Conservation (phyloP, 1,140 invertebrate species). For the Lineus longissimus region DNA sequence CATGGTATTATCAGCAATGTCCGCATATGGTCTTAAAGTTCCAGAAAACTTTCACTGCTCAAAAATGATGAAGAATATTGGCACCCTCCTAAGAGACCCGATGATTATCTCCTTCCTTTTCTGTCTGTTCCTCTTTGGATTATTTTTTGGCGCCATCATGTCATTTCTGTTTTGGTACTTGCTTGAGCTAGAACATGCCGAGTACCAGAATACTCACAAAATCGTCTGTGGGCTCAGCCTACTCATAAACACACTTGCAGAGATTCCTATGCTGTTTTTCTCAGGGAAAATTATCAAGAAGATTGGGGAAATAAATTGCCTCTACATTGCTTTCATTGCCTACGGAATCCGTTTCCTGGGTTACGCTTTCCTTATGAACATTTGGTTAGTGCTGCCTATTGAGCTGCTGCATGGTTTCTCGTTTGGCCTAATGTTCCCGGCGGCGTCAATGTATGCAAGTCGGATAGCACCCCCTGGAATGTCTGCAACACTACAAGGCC, state of each 20-base stretch:
- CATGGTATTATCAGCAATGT: conserved; percentile 20
- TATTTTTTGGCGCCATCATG: conserved; percentile 83
- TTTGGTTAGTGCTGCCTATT: conserved; percentile 70
- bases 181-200: conserved; percentile 64
- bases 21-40: conserved; percentile 25
- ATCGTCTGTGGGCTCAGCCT: conserved; percentile 77
- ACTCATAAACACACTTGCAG: conserved; percentile 75
- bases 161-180: conserved; percentile 84
- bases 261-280: conserved; percentile 75
- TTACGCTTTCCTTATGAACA: conserved; percentile 75
- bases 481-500: conserved; percentile 78
- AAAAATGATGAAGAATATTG: conserved; percentile 26
- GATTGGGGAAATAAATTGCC: conserved; percentile 75
- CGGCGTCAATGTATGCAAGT: conserved; percentile 84
- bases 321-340: conserved; percentile 74
- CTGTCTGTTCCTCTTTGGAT: conserved; percentile 76
- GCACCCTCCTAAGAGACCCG: conserved; percentile 1
- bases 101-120: conserved; percentile 56
- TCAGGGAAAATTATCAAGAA: conserved; percentile 75
- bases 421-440: conserved; percentile 82
- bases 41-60: conserved; percentile 26
- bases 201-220: conserved; percentile 60
- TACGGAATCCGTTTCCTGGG: conserved; percentile 73
- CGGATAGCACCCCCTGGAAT: conserved; percentile 79
- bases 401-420: conserved; percentile 83